A percentile compares a stretch with the other conserved stretches of the same genome.
Conservation (phyloP, 1,140 invertebrate species). For the Pteromalus puparum region DNA sequence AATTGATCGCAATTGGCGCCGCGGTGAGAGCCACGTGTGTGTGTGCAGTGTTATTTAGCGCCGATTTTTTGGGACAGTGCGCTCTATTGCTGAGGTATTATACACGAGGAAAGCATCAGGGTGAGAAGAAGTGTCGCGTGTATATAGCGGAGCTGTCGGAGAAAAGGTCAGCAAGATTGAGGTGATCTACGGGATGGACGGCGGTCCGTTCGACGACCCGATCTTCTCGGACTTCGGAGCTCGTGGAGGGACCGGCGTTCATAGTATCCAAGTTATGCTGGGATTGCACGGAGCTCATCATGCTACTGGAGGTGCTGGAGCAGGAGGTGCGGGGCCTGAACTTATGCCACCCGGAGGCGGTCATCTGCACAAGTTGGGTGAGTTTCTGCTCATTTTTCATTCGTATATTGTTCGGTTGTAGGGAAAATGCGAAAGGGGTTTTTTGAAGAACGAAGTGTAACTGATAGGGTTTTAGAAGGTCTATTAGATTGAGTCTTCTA, state of each 20-base stretch:
- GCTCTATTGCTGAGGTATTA: not conserved
- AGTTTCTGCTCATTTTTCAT: not conserved
- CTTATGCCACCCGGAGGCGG: constrained; percentile 69
- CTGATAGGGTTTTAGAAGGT: too few species aligned
- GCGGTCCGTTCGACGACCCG: constrained; percentile 84
- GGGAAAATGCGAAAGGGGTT: too few species aligned
- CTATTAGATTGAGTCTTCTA: too few species aligned
- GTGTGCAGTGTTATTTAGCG: not conserved
- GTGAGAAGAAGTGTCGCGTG: not conserved
- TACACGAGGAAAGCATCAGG: not conserved
- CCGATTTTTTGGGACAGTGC: not conserved
- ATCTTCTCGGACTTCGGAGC: constrained; percentile 84
- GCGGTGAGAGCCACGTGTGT: not conserved
- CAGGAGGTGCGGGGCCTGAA: constrained; percentile 48
- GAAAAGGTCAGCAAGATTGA: constrained; percentile 44
- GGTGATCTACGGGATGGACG: constrained; percentile 78
- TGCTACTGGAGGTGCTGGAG: constrained; percentile 54
- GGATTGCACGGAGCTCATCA: constrained; percentile 78
- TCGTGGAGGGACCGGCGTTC: constrained; percentile 76
- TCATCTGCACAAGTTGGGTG: constrained; percentile 75
- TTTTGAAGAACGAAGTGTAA: too few species aligned
- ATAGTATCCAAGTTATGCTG: constrained; percentile 85
- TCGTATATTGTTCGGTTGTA: too few species aligned
- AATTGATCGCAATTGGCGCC: constrained; percentile 32
- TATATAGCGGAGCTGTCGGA: not conserved